Base-by-base conservation (phyloP, 2,888 invertebrate species). In the Spilosoma lubricipeda region DNA sequence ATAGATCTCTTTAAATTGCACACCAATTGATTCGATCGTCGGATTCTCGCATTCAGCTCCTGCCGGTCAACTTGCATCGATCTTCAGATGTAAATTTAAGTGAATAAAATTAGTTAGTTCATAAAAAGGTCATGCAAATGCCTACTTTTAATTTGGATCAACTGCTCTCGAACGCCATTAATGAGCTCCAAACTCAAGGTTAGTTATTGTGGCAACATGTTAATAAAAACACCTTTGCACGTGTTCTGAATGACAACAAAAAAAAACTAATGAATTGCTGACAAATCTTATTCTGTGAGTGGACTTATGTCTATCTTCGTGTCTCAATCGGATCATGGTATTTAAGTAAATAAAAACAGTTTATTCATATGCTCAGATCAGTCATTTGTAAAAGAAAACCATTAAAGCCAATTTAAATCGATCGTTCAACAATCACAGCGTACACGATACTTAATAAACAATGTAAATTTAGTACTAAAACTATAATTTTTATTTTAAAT, bases 141-240 rank as follows among this genome's bases (percentile, higher is more conserved):
- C 64, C 71, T 63, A 67, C 73, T 84, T 78, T 65, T 66, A 77
- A 84, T 82, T 78, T 86, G 72, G 80, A 80, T 78, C 79, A 80
- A 80, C 76, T 78, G 72, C 74, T 79, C 73, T 69, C 76, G 67
- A 79, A 79, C 69, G 74, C 78, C 81, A 83, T 80, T 85, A 87
- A 84, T 84, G 83, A 86, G 81, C 85, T 78, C 85, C 82, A 85
- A 79, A 82, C 83, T 85, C 88, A 91, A 89, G 90, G 90, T 85
- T 86, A 82, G 59, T 77, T 80, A 86, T 90, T 90, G 87, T 89
- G 86, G 83, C 63, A 80, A 81, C 70, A 71, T 75, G 83, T 87
- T 89, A 86, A 86, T 88, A 77, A 76, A 71, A 78, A 86, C 89
- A 86, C 88, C 90, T 87, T 84, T 85, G 73, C 72, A 76, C 76